A percentile compares a stretch with the other conserved stretches of the same genome.
Evolutionary conservation across 2,888 invertebrate genomes (phyloP).

Genomic region (Apotomis betuletana): DNA sequence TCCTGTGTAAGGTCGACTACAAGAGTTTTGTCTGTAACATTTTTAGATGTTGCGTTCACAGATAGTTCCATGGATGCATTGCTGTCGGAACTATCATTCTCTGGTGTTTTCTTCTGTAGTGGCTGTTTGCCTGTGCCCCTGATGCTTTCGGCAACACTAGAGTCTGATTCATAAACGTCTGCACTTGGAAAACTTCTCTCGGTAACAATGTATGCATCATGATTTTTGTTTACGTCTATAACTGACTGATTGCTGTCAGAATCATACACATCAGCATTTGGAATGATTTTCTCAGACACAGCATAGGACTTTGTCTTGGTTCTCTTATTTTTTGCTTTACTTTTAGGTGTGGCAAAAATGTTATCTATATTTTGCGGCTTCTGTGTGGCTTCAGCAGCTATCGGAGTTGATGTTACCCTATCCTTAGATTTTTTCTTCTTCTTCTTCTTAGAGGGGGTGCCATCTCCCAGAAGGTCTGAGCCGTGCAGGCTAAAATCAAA

Average conservation of each 20-base stretch:
- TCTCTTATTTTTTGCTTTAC: slow-evolving; percentile 75
- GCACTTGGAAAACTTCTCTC: slow-evolving; percentile 71
- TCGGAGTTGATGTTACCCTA: slow-evolving; percentile 62
- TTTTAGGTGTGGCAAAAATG: slow-evolving; percentile 78
- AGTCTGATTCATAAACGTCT: slow-evolving; percentile 84
- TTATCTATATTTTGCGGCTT: slow-evolving; percentile 54
- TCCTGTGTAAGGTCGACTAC: slow-evolving; percentile 67
- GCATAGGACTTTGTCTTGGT: slow-evolving; percentile 68
- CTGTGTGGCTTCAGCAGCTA: slow-evolving; percentile 45
- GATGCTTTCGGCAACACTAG: slow-evolving; percentile 64
- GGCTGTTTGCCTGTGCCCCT: slow-evolving; percentile 47
- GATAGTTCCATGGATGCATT: slow-evolving; percentile 47
- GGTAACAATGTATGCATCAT: slow-evolving; percentile 63
- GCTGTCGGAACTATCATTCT: slow-evolving; percentile 54
- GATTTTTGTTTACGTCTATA: slow-evolving; percentile 58
- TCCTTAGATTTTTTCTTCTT: slow-evolving; percentile 74
- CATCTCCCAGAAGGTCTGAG: slow-evolving; percentile 69
- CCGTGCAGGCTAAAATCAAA: slow-evolving; percentile 81
- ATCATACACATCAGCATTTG: slow-evolving; percentile 81
- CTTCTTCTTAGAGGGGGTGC: slow-evolving; percentile 69
- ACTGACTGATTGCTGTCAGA: slow-evolving; percentile 82
- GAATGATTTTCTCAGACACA: slow-evolving; percentile 68
- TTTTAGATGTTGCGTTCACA: slow-evolving; percentile 42
- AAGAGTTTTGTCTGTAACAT: slow-evolving; percentile 46
- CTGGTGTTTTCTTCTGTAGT: slow-evolving; percentile 45